Evolutionary conservation across 2,888 invertebrate genomes (phyloP).

Genomic region (Cactoblastis cactorum): DNA sequence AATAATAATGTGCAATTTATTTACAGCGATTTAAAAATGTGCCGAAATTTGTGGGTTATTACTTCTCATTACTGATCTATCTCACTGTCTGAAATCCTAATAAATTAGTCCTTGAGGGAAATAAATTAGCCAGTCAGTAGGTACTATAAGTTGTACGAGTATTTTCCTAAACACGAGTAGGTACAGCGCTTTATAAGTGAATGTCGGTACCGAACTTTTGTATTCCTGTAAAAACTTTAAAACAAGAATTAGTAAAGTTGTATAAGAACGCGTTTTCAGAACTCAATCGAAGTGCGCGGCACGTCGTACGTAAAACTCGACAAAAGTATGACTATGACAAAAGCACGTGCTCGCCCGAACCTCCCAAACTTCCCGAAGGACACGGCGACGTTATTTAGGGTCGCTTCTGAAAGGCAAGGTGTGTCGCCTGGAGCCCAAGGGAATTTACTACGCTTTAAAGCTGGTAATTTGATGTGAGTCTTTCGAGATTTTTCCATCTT

Average conservation of each 20-base stretch:
- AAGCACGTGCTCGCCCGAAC: conserved; percentile 71
- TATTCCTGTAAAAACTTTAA: conserved; percentile 47
- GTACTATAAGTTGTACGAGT: neutral
- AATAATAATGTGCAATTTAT: too few relatives aligned
- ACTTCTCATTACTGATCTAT: too few relatives aligned
- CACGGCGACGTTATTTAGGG: conserved; percentile 68
- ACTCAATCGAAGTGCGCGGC: conserved; percentile 69
- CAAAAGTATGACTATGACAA: conserved; percentile 74
- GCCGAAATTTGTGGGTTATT: too few relatives aligned
- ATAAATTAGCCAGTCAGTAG: too few relatives aligned
- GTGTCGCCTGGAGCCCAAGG: conserved; percentile 63
- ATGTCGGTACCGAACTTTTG: conserved; percentile 36
- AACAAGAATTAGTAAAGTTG: conserved; percentile 60
- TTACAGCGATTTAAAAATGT: too few relatives aligned
- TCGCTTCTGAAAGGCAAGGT: conserved; percentile 73
- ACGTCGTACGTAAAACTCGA: conserved; percentile 72
- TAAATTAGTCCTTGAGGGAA: too few relatives aligned
- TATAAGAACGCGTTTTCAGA: conserved; percentile 52
- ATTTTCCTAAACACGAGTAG: neutral
- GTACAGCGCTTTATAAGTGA: conserved; percentile 30
- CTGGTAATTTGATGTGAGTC: conserved; percentile 77
- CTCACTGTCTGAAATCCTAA: too few relatives aligned
- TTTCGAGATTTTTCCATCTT: conserved; percentile 76
- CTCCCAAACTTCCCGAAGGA: conserved; percentile 74
- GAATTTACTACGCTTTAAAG: conserved; percentile 74